Percentiles rank a stretch among this genome's conserved stretches.
These are phyloP conservation scores for Agapornis roseicollis DNA, from an alignment of 2,113 vertebrate genomes.

Conservation along the genomic window DNA sequence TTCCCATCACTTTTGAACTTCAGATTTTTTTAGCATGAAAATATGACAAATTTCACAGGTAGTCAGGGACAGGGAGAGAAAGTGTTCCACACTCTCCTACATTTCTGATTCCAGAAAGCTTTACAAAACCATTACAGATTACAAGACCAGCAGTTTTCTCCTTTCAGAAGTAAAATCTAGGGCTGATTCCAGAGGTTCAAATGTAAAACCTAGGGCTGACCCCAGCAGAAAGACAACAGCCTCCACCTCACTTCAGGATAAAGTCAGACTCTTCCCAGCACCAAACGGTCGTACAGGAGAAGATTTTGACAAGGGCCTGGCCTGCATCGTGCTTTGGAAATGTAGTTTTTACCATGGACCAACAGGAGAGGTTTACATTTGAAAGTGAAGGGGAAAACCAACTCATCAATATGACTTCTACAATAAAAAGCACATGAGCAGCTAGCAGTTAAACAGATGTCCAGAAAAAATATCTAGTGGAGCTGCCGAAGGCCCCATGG, in stretches of 20 bases:
- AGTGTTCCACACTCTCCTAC: not conserved
- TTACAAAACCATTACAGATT: not conserved
- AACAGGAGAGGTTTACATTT: not conserved
- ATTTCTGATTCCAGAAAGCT: not conserved
- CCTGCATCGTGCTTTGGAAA: not conserved
- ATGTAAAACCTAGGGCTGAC: not conserved
- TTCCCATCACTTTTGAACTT: not conserved
- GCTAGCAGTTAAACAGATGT: not conserved
- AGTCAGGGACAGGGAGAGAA: not conserved
- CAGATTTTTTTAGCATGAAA: not conserved
- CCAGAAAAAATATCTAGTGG: not conserved
- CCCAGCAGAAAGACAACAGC: fast-evolving
- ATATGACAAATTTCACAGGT: not conserved
- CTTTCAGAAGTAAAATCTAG: not conserved
- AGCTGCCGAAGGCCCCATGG: not conserved
- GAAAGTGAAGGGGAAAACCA: not conserved
- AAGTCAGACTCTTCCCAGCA: not conserved
- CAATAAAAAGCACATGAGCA: not conserved
- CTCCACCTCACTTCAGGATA: not conserved
- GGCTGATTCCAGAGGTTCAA: not conserved
- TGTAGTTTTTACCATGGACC: not conserved
- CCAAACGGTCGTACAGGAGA: fast-evolving
- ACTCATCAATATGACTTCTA: not conserved
- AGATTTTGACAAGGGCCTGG: not conserved
- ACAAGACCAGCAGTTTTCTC: not conserved